phyloP scores from a whole-genome alignment of 2,888 invertebrate genomes.

The Halictus quadricinctus region DNA sequence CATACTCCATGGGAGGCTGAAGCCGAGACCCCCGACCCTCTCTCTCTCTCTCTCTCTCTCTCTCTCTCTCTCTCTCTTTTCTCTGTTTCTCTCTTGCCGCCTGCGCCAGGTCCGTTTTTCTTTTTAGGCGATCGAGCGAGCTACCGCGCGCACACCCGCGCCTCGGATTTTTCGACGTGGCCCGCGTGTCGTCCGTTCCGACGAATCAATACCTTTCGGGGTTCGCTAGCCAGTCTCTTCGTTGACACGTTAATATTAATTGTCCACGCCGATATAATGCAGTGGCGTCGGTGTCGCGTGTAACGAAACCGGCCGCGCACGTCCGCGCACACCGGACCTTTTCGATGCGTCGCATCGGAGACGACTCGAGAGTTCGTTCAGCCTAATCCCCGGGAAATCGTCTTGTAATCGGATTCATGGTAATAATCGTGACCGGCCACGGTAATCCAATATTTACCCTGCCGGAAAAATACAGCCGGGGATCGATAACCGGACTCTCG shows the following conservation, averaged over 20 bases:
- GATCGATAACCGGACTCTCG: conserved; percentile 15
- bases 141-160: conserved; percentile 63
- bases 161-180: conserved; percentile 61
- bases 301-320: conserved; percentile 23
- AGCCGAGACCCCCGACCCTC: background rate
- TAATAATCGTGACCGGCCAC: conserved; percentile 2
- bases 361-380: background rate
- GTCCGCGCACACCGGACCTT: background rate
- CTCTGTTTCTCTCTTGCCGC: background rate
- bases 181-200: conserved; percentile 59
- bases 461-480: conserved; percentile 2
- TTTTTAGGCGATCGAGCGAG: conserved; percentile 38
- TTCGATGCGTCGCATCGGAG: background rate
- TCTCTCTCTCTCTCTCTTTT: background rate
- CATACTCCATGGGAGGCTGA: background rate
- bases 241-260: conserved; percentile 55
- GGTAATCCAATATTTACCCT: conserved; percentile 22
- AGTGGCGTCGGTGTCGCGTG: conserved; percentile 23
- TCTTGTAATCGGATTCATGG: conserved; percentile 17
- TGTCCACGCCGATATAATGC: conserved; percentile 27
- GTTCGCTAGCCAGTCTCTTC: conserved; percentile 48
- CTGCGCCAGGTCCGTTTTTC: conserved; percentile 2
- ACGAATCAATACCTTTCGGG: conserved; percentile 68
- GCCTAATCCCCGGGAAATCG: conserved; percentile 15
- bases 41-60: background rate